A percentile compares a stretch with the other conserved stretches of the same genome.
phyloP scores from a whole-genome alignment of 2,888 invertebrate species.

The Pterostichus madidus region DNA sequence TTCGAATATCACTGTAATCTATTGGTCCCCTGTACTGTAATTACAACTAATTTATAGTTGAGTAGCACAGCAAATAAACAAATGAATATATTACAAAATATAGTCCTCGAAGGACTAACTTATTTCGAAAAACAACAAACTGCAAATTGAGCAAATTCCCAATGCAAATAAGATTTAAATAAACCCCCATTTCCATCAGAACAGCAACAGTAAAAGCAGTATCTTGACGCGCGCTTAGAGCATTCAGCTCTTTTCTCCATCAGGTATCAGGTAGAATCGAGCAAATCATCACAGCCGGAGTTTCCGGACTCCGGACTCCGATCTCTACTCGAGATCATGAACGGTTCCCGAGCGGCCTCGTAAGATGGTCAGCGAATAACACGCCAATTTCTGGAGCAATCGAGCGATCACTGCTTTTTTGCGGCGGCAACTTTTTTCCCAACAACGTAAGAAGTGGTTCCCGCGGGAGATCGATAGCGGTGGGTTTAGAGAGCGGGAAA shows the following conservation, averaged over 20 bases:
- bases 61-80: no score
- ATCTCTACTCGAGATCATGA: constrained; percentile 44
- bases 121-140: no score
- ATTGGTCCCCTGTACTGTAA: no score
- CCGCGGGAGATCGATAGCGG: constrained; percentile 74
- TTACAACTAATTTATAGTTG: no score
- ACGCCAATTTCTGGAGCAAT: constrained; percentile 76
- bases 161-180: no score
- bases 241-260: background rate
- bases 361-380: constrained; percentile 73
- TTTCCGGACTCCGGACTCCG: background rate
- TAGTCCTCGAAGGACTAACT: no score
- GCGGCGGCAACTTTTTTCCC: constrained; percentile 72
- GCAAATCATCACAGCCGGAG: constrained; percentile 6
- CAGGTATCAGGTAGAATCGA: constrained; percentile 21
- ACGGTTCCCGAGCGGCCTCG: constrained; percentile 55
- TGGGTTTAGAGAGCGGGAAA: constrained; percentile 55
- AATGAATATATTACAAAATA: no score
- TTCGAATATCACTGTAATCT: no score
- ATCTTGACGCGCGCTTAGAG: no score
- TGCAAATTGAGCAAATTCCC: no score
- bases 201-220: no score
- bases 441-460: constrained; percentile 75
- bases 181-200: no score
- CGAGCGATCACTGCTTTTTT: constrained; percentile 74